These are phyloP conservation scores for Bostrychus sinensis DNA, from an alignment of 2,113 vertebrate genomes.

Conservation along the genomic window DNA sequence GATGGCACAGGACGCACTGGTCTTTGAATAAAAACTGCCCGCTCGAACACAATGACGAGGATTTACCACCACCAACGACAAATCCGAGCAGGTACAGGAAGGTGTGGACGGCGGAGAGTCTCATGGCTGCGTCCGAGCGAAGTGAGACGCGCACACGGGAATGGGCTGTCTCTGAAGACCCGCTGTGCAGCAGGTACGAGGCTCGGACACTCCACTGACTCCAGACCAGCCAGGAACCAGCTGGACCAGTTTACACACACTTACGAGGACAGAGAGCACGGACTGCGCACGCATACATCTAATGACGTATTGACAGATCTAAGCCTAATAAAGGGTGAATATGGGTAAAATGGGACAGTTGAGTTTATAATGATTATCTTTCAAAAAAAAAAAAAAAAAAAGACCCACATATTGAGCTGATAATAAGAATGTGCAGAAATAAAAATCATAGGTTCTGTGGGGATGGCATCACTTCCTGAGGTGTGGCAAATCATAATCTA, in stretches of 20 bases:
- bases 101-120: conserved; percentile 33
- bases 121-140: conserved; percentile 59
- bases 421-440: too few relatives aligned
- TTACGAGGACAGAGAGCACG: conserved; percentile 53
- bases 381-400: too few relatives aligned
- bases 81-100: conserved; percentile 37
- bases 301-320: too few relatives aligned
- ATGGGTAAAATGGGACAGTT: too few relatives aligned
- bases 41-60: conserved; percentile 65
- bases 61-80: conserved; percentile 45
- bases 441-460: too few relatives aligned
- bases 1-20: conserved; percentile 79
- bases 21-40: conserved; percentile 75
- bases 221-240: conserved; percentile 60
- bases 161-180: conserved; percentile 34
- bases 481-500: too few relatives aligned
- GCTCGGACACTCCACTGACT: conserved; percentile 8
- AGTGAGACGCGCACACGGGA: conserved; percentile 28
- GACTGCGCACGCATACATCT: conserved; percentile 1
- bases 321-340: too few relatives aligned
- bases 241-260: conserved; percentile 58
- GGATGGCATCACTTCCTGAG: too few relatives aligned
- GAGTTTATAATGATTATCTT: too few relatives aligned
- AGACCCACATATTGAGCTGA: too few relatives aligned
- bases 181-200: conserved; percentile 53